Percentiles rank a stretch among this genome's conserved stretches.
These are phyloP conservation scores for Megaleporinus macrocephalus DNA, from an alignment of 2,113 vertebrate genomes.

Conservation along the genomic window DNA sequence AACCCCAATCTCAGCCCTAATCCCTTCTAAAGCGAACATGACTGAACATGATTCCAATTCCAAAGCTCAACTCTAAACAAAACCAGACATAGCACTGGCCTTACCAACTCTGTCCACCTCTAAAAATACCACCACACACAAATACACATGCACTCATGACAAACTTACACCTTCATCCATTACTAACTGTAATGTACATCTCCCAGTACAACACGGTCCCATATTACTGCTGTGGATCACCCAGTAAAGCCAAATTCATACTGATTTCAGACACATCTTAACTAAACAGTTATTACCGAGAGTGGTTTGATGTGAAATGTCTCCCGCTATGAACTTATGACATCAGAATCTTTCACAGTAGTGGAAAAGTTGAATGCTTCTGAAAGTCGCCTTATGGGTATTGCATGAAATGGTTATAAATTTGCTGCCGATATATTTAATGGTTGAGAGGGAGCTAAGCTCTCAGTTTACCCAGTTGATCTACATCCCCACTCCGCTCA, in stretches of 20 bases:
- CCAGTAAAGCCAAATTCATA: background rate
- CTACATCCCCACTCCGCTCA: too few relatives aligned
- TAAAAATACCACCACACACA: background rate
- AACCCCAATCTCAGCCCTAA: constrained; percentile 62
- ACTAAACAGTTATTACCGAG: too few relatives aligned
- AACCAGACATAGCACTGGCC: constrained; percentile 23
- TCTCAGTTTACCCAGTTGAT: too few relatives aligned
- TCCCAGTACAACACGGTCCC: background rate
- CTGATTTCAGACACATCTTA: too few relatives aligned
- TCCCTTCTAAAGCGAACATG: constrained; percentile 58
- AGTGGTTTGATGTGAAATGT: too few relatives aligned
- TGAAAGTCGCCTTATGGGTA: too few relatives aligned
- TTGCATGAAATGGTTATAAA: too few relatives aligned
- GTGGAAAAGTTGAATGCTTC: too few relatives aligned
- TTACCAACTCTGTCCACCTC: constrained; percentile 14
- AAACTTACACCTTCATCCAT: background rate
- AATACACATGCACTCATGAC: constrained; percentile 3
- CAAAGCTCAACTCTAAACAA: constrained; percentile 50
- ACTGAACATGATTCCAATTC: constrained; percentile 57
- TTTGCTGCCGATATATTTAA: too few relatives aligned
- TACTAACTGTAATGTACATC: background rate
- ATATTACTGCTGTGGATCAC: background rate
- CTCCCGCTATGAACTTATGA: too few relatives aligned
- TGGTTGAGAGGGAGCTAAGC: too few relatives aligned
- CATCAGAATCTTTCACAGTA: too few relatives aligned